A percentile compares a stretch with the other conserved stretches of the same genome.
These are phyloP conservation scores for Cheilosia scutellata DNA, from an alignment of 2,888 invertebrate species.

Conservation along the genomic window DNA sequence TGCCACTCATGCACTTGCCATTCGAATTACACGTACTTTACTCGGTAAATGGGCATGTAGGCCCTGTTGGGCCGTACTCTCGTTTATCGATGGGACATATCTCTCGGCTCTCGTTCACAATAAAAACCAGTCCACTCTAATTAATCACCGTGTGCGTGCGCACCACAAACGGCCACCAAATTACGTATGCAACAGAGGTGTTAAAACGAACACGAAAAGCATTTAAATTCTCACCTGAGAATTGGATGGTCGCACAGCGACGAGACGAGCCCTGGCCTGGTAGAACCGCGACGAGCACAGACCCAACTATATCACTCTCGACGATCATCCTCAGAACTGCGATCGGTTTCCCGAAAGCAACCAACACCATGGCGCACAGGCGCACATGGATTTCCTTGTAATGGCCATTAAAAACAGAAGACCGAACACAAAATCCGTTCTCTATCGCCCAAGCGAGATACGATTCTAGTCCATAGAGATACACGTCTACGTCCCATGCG, in stretches of 20 bases:
- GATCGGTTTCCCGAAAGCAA: slow-evolving; percentile 61
- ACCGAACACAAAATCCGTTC: slow-evolving; percentile 20
- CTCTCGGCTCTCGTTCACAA: slow-evolving; percentile 19
- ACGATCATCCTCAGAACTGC: slow-evolving; percentile 50
- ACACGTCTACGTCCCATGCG: neutral
- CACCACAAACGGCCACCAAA: slow-evolving; percentile 56
- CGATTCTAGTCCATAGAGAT: neutral
- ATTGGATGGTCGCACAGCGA: neutral
- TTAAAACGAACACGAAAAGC: slow-evolving; percentile 74
- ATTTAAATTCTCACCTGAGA: slow-evolving; percentile 74
- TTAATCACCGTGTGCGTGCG: slow-evolving; percentile 52
- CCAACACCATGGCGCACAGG: slow-evolving; percentile 43
- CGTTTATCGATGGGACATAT: slow-evolving; percentile 26
- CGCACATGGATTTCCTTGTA: slow-evolving; percentile 64
- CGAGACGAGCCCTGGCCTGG: neutral
- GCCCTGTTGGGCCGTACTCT: neutral
- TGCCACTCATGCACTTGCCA: slow-evolving; percentile 51
- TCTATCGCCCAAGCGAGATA: slow-evolving; percentile 3
- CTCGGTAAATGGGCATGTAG: slow-evolving; percentile 24
- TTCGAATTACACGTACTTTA: slow-evolving; percentile 53
- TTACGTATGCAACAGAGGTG: slow-evolving; percentile 73
- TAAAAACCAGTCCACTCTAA: slow-evolving; percentile 66
- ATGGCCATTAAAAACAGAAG: slow-evolving; percentile 45
- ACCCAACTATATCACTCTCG: slow-evolving; percentile 31
- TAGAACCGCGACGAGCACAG: neutral